These are phyloP conservation scores for Cydia amplana DNA, from an alignment of 1,140 invertebrate species.

Conservation along the genomic window DNA sequence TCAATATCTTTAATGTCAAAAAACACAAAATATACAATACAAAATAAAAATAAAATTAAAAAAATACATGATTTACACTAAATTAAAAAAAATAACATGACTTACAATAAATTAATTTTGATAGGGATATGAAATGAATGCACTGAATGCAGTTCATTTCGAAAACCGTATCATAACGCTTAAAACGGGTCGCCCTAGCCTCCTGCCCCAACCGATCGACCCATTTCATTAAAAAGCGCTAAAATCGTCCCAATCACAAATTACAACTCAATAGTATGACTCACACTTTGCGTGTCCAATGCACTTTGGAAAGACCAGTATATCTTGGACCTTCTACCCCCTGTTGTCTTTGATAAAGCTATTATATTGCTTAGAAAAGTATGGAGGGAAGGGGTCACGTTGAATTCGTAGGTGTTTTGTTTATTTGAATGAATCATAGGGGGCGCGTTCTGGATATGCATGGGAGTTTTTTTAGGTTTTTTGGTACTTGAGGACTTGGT, in stretches of 20 bases:
- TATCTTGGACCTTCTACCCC: conserved; percentile 55
- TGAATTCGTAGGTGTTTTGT: conserved; percentile 43
- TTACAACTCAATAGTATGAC: conserved; percentile 54
- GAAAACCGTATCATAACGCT: neutral
- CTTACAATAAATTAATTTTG: no score
- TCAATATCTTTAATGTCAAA: no score
- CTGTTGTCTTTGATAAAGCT: conserved; percentile 44
- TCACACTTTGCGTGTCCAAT: conserved; percentile 52
- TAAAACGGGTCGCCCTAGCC: neutral
- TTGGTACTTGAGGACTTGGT: neutral
- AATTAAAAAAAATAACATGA: no score
- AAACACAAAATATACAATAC: no score
- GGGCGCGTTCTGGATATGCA: neutral
- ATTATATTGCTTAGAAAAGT: conserved; percentile 48
- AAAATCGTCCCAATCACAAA: conserved; percentile 27
- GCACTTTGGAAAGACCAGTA: conserved; percentile 50
- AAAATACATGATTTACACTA: no score
- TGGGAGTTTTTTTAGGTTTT: neutral
- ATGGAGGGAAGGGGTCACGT: conserved; percentile 46
- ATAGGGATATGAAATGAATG: neutral
- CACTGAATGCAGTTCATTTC: neutral
- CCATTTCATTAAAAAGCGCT: conserved; percentile 28
- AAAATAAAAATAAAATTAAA: no score
- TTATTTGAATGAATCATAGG: conserved; percentile 45
- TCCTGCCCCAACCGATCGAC: neutral